Percentiles rank a stretch among this genome's conserved stretches.
Evolutionary conservation across 2,888 invertebrate species (phyloP).

Genomic region (Pterobdella sp.): DNA sequence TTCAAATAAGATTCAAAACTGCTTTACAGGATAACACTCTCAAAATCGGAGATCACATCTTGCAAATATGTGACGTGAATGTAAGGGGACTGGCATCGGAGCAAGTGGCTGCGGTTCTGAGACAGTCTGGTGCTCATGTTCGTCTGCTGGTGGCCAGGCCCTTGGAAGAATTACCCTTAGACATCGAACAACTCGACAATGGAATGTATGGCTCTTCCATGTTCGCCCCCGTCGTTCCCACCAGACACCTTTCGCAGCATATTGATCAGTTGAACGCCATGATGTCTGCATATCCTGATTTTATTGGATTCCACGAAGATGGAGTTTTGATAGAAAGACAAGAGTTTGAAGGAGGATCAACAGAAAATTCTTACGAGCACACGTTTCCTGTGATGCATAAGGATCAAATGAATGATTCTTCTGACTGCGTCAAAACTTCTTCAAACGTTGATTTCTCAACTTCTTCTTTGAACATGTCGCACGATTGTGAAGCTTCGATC

Average conservation of each 20-base stretch:
- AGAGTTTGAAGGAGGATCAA: too few relatives aligned
- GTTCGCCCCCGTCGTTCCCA: constrained; percentile 61
- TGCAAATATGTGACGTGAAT: constrained; percentile 78
- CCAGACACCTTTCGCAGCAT: constrained; percentile 73
- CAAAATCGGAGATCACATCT: constrained; percentile 92
- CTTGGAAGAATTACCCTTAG: constrained; percentile 42
- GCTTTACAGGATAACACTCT: constrained; percentile 73
- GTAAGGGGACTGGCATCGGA: constrained; percentile 92
- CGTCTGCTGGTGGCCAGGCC: constrained; percentile 80
- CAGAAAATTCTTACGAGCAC: too few relatives aligned
- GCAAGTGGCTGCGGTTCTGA: constrained; percentile 80
- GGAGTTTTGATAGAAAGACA: constrained; percentile 3
- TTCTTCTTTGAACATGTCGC: too few relatives aligned
- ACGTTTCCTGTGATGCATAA: too few relatives aligned
- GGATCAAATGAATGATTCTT: too few relatives aligned
- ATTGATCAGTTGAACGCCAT: constrained; percentile 53
- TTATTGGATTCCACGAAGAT: constrained; percentile 9
- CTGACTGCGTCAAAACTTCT: too few relatives aligned
- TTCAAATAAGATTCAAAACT: too few relatives aligned
- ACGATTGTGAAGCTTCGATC: too few relatives aligned
- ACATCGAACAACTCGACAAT: not conserved
- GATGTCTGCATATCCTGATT: constrained; percentile 27
- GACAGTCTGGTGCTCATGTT: constrained; percentile 89
- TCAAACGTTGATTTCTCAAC: too few relatives aligned
- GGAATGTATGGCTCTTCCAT: not conserved